Base-by-base conservation (phyloP, 2,888 invertebrate species). In the Drosophila cracens region DNA sequence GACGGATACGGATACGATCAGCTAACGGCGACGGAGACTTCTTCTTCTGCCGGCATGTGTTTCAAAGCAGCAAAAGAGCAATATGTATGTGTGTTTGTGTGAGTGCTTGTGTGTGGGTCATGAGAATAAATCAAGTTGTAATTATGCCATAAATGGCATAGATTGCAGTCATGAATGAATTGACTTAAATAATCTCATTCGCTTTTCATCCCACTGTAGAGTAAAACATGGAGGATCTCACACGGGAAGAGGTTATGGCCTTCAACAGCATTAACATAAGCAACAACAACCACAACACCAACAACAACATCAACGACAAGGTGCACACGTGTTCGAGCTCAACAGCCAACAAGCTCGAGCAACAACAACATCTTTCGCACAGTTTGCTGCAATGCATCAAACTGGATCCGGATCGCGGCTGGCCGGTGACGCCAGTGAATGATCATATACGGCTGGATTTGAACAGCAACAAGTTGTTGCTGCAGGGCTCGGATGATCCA, bases 401-500 rank as follows among this genome's bases (percentile, higher is more conserved):
- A 52, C 65, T 87, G 51, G 92, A 91, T 40, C 61, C 71, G 21
- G 83, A 85, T 29, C 65, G 59, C 25, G 85, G 36, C 31, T 87
- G 79, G 81, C 81, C 81, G 29, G 29, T 65, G 18, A 25, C 77
- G 11, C 29, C 57, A 10, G 87, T 82, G 29, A 75, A 70, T 31
- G 75, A 76, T 1, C 80, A 78, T 54, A 74, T 78, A 38, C 77
- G 76, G 0, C 34, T 78, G n/a, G 82, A 84, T 7, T 67, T 83
- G 25, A 76, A 85, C 65, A 83, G 70, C 33, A 90, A 87, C 61
- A 92, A 91, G 54, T 72, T 92, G 48, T 74, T 93, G 33, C 79
- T 93, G 43, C 92, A 92, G 46, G 92, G 92, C 60, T 93, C 93
- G 1, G 93, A 93, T 51, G 93, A 93, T 89, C 93, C 93, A 0